Conservation (phyloP, 2,888 invertebrate genomes). For the Pocota personata region DNA sequence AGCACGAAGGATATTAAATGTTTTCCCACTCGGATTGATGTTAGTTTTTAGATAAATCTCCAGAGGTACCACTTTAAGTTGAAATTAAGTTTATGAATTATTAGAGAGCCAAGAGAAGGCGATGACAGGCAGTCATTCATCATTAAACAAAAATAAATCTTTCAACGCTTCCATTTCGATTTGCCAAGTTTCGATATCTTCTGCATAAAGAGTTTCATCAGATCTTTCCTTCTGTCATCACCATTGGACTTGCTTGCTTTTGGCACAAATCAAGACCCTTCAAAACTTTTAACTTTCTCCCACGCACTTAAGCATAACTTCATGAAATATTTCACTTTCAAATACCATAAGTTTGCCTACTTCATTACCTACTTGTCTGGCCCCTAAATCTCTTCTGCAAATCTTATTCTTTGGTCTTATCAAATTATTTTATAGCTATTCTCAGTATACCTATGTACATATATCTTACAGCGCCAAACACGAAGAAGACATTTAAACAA, state of each 20-base stretch:
- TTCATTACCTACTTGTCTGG: slow-evolving; percentile 7
- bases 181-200: too few species aligned
- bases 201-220: background rate
- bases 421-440: slow-evolving; percentile 6
- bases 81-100: background rate
- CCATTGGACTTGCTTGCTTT: background rate
- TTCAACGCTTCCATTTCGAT: background rate
- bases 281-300: background rate
- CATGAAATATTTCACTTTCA: background rate
- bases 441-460: too few species aligned
- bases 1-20: background rate
- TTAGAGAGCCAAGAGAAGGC: background rate
- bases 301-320: background rate
- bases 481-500: slow-evolving; percentile 38
- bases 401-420: background rate
- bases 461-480: background rate
- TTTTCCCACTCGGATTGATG: background rate
- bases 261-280: background rate
- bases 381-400: background rate
- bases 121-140: background rate
- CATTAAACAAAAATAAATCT: background rate
- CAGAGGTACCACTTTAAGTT: background rate
- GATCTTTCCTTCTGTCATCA: background rate
- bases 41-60: background rate
- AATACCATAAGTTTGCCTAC: background rate